Evolutionary conservation across 2,888 invertebrate genomes (phyloP), one percentile per base, ranked within the genome.

Genomic region (Amphiduros pacificus): DNA sequence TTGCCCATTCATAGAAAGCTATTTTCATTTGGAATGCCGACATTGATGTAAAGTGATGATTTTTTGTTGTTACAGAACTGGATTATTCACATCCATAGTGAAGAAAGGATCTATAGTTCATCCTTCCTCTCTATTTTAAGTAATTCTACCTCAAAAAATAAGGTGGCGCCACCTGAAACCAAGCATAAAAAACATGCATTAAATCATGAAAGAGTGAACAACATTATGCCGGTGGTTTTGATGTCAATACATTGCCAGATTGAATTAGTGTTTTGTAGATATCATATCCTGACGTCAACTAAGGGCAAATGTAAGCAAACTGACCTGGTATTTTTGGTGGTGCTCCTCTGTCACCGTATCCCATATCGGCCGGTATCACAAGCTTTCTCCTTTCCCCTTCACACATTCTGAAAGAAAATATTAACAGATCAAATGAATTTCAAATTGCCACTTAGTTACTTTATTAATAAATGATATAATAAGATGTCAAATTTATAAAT

Each of bases 351-450:
- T 87, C 87, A 49, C 94, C 94, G 80, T 94, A 94, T 0, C 89
- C 94, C 68, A 94, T 83, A 73, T 93, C 91, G 11, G 93, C 87
- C 17, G 93, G 93, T 73, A 94, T 91, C 2, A 92, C 90, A 44
- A 94, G 84, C 77, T 91, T 92, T 57, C 93, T 86, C 77, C 91
- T 90, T 80, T 94, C 93, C 48, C 92, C 92, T 77, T 89, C 90
- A 83, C 93, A 93, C 92, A 93, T 93, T 55, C 87, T 87, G 77
- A 26, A 83, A 79, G 20, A 22, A 41, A 26, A 17, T 36, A 14
- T 17, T 29, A 29, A 52, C 14, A 52, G 26, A 52, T 20, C 20
- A 52, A n/a, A n/a, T n/a, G n/a, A n/a, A n/a, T n/a, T n/a, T n/a
- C n/a, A n/a, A n/a, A n/a, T n/a, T n/a, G n/a, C n/a, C 9, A 36